Evolutionary conservation across 2,113 vertebrate species (phyloP), one percentile per base, ranked within the genome.

Genomic region (Xenopus borealis): DNA sequence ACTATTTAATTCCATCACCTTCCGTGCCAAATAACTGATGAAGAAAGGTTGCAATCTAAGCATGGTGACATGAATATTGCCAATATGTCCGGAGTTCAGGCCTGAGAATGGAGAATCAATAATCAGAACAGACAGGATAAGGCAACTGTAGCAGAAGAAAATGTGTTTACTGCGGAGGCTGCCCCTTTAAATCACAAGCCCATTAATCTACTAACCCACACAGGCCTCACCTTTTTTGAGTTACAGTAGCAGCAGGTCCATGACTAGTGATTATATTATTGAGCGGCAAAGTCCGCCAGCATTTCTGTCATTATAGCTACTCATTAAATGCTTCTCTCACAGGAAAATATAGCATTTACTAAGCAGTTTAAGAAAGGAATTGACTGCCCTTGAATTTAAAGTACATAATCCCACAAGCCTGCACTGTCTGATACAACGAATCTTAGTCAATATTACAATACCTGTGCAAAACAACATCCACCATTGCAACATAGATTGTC

Each of bases 311-410:
- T 76, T 70, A 76, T 76, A 76, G 74, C 69, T 70, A 69, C 74
- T 76, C 74, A 76, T 76, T 76, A 76, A 76, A 76, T 62, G 59
- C 64, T 76, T 47, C 62, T 76, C 66, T 59, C 66, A 70, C 59
- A 76, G 74, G 74, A 76, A 70, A 76, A 76, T 76, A 69, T 70
- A 70, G 74, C 74, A 70, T 76, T 76, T 70, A 76, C 67, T 76
- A 76, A 70, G 67, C 74, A 55, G 66, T 57, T 57, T 53, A 30
- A 76, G 67, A 69, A 68, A 70, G 46, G 30, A 57, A 76, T 76
- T 62, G 74, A 76, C 74, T 70, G 66, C 66, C 74, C 74, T 76
- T 76, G 66, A 76, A 76, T 70, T 47, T 76, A 76, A 76, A 64
- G 74, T 69, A 57, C 74, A 76, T 76, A 76, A 76, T 76, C 74